Conservation (phyloP, 2,113 vertebrate species). For the Microtus ochrogaster region DNA sequence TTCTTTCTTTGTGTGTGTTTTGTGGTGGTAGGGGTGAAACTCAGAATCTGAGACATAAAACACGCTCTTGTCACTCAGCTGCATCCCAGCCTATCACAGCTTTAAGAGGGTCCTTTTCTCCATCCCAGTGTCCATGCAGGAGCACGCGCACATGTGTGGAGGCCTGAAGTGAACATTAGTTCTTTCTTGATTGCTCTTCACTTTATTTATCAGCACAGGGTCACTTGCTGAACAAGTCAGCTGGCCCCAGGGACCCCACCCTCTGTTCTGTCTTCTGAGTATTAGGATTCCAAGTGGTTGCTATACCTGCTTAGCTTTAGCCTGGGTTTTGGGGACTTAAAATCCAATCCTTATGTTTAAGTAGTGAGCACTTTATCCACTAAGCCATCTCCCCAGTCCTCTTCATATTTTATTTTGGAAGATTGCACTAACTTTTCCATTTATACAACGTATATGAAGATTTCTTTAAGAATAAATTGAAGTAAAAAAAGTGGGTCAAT, state of each 20-base stretch:
- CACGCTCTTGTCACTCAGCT: background rate
- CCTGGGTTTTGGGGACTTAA: too few species aligned
- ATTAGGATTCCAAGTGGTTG: background rate
- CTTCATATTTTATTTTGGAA: constrained; percentile 33
- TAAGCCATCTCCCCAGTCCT: background rate
- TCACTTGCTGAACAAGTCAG: background rate
- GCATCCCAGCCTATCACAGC: background rate
- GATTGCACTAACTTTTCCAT: background rate
- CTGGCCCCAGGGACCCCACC: background rate
- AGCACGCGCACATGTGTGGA: background rate
- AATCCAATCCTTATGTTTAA: background rate
- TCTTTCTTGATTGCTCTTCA: background rate
- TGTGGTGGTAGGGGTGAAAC: too few species aligned
- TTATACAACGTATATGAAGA: background rate
- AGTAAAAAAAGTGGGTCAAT: background rate
- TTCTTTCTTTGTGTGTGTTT: background rate
- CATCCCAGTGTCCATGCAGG: background rate
- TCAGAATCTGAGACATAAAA: background rate
- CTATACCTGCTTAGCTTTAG: background rate
- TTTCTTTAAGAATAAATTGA: constrained; percentile 43
- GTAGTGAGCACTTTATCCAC: background rate
- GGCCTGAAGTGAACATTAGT: too few species aligned
- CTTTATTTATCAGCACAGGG: background rate
- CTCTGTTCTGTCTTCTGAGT: background rate
- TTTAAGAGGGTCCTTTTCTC: background rate